Conservation (phyloP, 2,797 vertebrate species). For the Enteromius treurensis region DNA sequence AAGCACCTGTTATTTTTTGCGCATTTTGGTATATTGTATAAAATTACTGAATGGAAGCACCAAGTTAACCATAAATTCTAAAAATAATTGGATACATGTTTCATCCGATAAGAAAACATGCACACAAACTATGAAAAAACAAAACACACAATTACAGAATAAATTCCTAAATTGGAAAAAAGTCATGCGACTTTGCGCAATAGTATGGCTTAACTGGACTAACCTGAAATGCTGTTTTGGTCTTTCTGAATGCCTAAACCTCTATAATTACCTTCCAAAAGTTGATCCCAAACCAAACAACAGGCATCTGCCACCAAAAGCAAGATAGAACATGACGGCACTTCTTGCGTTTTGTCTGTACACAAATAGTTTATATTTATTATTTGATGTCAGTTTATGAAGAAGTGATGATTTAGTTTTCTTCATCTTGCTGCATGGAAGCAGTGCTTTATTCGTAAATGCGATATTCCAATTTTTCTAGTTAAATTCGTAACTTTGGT, state of each 20-base stretch:
- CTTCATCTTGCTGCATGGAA: neutral
- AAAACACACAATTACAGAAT: neutral
- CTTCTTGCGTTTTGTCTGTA: too few relatives aligned
- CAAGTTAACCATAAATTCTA: neutral
- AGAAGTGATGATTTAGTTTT: neutral
- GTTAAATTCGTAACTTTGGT: neutral
- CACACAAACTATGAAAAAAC: neutral
- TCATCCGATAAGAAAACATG: too few relatives aligned
- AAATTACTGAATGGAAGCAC: neutral
- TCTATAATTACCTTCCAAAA: neutral
- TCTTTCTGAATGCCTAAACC: neutral
- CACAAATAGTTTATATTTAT: neutral
- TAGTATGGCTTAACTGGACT: neutral
- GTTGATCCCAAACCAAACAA: too few relatives aligned
- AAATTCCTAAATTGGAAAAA: neutral
- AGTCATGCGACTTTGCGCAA: neutral
- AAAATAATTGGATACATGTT: neutral
- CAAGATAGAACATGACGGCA: too few relatives aligned
- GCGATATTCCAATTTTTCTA: too few relatives aligned
- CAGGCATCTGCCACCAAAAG: too few relatives aligned
- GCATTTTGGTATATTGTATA: neutral
- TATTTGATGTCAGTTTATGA: neutral
- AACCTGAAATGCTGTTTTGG: neutral
- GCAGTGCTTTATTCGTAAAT: neutral
- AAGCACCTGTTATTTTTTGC: too few relatives aligned